A percentile compares a stretch with the other conserved stretches of the same genome.
Conservation (phyloP, 2,797 vertebrate genomes). For the Premnoplex brunnescens region DNA sequence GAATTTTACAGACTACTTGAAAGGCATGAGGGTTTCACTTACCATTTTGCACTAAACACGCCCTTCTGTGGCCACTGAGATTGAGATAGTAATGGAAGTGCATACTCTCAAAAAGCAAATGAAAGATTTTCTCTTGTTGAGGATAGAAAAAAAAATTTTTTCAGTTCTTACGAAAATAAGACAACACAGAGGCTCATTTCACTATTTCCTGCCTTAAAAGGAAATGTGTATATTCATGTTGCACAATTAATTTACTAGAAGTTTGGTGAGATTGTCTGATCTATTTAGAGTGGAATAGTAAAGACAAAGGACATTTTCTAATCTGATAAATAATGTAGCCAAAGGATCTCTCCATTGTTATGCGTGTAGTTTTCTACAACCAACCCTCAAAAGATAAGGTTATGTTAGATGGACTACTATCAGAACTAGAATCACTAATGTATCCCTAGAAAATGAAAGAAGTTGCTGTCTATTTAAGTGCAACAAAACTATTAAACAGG, state of each 20-base stretch:
- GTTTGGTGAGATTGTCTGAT: not conserved
- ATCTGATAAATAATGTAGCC: not conserved
- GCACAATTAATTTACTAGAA: not conserved
- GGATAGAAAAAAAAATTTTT: not conserved
- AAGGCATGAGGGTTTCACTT: not conserved
- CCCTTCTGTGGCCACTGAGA: not conserved
- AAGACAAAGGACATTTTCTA: conserved; percentile 12
- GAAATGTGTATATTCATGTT: not conserved
- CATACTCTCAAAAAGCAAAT: not conserved
- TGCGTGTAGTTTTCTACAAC: not conserved
- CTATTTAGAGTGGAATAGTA: not conserved
- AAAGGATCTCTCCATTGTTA: not conserved
- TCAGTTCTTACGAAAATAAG: not conserved
- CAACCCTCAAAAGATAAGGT: not conserved
- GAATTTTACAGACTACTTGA: not conserved
- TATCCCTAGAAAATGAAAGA: conserved; percentile 30
- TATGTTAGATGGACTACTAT: conserved; percentile 13
- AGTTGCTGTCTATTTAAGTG: conserved; percentile 7
- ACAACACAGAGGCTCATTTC: not conserved
- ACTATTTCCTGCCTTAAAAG: not conserved
- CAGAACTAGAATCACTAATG: conserved; percentile 27
- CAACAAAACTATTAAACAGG: conserved; percentile 39
- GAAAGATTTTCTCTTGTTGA: not conserved
- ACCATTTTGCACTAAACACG: not conserved
- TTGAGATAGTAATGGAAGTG: not conserved